Base-by-base conservation (phyloP, 2,797 vertebrate species). In the Eutrigla gurnardus region DNA sequence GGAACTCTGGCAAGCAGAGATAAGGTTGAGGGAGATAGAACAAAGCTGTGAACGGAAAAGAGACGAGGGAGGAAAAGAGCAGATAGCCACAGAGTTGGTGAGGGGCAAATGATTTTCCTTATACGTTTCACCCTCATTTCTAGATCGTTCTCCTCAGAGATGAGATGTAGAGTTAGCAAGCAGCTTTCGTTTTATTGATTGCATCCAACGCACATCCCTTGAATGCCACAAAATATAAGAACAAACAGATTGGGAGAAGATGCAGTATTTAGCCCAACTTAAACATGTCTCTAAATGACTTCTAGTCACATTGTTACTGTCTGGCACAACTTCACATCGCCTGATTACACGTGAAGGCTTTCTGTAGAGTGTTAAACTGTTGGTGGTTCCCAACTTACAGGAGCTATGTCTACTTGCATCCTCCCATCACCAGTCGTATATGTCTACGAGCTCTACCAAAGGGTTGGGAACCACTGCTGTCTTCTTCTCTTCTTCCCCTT, bases 151-250 rank as follows among this genome's bases (percentile, higher is more conserved):
- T 86, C 69, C 70, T 10, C 59, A 52, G 65, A 64, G 82, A 84
- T 37, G 50, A 77, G 77, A 64, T 80, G 47, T 75, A 68, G 76
- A 89, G 84, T 85, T 73, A 15, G 68, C 78, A 42, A 68, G 69
- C 78, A 82, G 72, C 83, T 84, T 88, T 74, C 69, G 59, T 77
- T 89, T 86, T 70, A 91, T 89, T 90, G 90, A 89, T 92, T 89
- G 85, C 77, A 81, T 81, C 59, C 47, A 77, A 43, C 6, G 11
- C 57, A 42, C 52, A 70, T 63, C 74, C 46, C 49, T 68, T 71
- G 40, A 37, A 25, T 25, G 25, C 65, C 50, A 57, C 40, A 40
- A 13, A 35, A 35, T 0, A 32, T 6, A 25, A 1, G 3, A n/a
- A n/a, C 14, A 42, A 25, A 25, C 13, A 2, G 54, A 59, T 17